Percentiles rank a stretch among this genome's conserved stretches.
Evolutionary conservation across 92 coral and sea anemone species (phyloP).

Genomic region (Siderastrea radians): DNA sequence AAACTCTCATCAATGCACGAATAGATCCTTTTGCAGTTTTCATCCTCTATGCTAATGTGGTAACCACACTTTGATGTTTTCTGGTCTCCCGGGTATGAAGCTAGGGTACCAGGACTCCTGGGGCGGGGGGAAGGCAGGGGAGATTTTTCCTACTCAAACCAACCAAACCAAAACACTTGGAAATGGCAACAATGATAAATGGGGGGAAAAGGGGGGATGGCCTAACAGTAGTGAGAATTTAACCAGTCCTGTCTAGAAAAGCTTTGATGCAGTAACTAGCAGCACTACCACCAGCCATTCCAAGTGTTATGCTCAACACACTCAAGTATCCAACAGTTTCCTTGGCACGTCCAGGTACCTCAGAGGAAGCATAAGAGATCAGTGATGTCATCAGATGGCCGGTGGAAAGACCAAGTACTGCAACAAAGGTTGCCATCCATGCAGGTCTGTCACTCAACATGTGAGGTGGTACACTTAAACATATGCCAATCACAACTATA

Average conservation of each 20-base stretch:
- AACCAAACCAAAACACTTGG: too few relatives aligned
- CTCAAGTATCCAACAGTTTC: constrained; percentile 94
- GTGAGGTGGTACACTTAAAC: constrained; percentile 92
- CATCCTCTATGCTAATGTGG: too few relatives aligned
- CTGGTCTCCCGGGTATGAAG: too few relatives aligned
- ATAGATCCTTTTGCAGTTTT: too few relatives aligned
- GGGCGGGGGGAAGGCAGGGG: too few relatives aligned
- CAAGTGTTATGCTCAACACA: constrained; percentile 87
- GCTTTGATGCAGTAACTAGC: constrained; percentile 84
- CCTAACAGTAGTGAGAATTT: neutral
- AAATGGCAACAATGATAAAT: too few relatives aligned
- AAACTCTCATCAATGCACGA: too few relatives aligned
- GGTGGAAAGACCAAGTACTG: constrained; percentile 88
- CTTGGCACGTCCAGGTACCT: constrained; percentile 87
- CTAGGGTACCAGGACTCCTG: too few relatives aligned
- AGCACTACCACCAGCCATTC: constrained; percentile 93
- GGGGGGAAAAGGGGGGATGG: neutral
- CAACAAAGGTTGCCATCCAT: constrained; percentile 95
- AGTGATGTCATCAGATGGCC: constrained; percentile 92
- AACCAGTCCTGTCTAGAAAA: constrained; percentile 75
- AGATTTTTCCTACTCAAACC: too few relatives aligned
- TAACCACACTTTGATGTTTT: too few relatives aligned
- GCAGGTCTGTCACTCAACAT: constrained; percentile 86
- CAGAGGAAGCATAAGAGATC: constrained; percentile 81
- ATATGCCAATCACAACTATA: constrained; percentile 80